Evolutionary conservation across 2,888 invertebrate species (phyloP).

Genomic region (Hemicrepidius hirtus): DNA sequence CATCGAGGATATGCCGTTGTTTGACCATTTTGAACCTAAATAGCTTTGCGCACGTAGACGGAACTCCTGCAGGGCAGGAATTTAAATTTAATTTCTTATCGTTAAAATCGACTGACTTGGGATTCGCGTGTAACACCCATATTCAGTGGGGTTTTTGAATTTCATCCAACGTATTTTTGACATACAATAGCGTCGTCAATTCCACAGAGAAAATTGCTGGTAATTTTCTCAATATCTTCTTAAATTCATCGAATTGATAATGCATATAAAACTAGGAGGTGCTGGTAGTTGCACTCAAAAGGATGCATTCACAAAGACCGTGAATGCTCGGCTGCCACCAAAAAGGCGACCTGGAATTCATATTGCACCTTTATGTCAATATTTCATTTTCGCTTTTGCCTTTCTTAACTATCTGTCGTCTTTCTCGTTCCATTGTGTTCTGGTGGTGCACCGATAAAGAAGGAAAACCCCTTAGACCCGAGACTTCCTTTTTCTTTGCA

Average conservation of each 20-base stretch:
- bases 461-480: conserved; percentile 10
- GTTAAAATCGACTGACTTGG: neutral
- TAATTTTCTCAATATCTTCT: conserved; percentile 28
- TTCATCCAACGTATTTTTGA: conserved; percentile 2
- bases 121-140: neutral
- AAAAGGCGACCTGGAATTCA: conserved; percentile 52
- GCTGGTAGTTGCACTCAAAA: conserved; percentile 48
- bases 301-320: conserved; percentile 50
- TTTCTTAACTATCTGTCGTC: conserved; percentile 31
- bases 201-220: conserved; percentile 14
- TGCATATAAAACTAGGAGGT: conserved; percentile 41
- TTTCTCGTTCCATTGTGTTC: conserved; percentile 24
- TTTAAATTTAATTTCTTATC: conserved; percentile 34
- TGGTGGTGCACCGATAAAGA: conserved; percentile 7
- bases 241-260: conserved; percentile 37
- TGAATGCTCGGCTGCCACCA: conserved; percentile 43
- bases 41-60: conserved; percentile 23
- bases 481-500: conserved; percentile 26
- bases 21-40: conserved; percentile 34
- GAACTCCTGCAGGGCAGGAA: conserved; percentile 10
- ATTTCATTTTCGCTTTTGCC: conserved; percentile 49
- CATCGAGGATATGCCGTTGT: conserved; percentile 35
- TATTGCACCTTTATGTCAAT: conserved; percentile 53
- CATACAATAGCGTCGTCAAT: conserved; percentile 3
- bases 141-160: neutral